Conservation (phyloP, 2,888 invertebrate genomes). For the Lampropteryx suffumata region DNA sequence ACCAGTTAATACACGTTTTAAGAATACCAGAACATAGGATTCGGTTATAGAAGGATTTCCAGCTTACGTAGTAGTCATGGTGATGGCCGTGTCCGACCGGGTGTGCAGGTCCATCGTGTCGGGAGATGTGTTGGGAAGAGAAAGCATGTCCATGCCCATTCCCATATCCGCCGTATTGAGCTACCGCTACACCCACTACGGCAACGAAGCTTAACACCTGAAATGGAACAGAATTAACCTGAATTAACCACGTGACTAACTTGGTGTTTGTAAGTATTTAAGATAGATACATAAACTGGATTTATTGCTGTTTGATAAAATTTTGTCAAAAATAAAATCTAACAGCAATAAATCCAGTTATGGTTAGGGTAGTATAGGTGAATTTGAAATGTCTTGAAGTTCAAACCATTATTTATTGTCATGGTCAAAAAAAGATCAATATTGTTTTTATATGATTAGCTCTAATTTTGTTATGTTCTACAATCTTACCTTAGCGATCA, state of each 20-base stretch:
- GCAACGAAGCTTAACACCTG: conserved; percentile 28
- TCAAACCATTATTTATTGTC: too few relatives aligned
- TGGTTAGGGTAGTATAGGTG: too few relatives aligned
- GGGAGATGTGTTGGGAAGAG: conserved; percentile 46
- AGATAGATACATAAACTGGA: too few relatives aligned
- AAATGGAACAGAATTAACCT: neutral
- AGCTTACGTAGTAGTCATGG: conserved; percentile 36
- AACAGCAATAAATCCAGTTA: too few relatives aligned
- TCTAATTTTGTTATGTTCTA: neutral
- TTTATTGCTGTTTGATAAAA: too few relatives aligned
- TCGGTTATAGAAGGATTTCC: neutral
- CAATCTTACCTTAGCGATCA: conserved; percentile 31
- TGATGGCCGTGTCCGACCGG: conserved; percentile 33
- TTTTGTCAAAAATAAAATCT: too few relatives aligned
- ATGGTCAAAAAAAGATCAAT: too few relatives aligned
- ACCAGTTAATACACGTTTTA: too few relatives aligned
- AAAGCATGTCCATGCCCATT: conserved; percentile 38
- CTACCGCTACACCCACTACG: conserved; percentile 28
- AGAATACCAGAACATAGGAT: neutral
- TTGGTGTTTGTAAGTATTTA: too few relatives aligned
- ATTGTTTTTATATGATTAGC: too few relatives aligned
- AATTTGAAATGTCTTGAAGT: too few relatives aligned
- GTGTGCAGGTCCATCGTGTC: conserved; percentile 45
- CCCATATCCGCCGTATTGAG: conserved; percentile 47
- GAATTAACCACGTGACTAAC: too few relatives aligned